Evolutionary conservation across 2,888 invertebrate species (phyloP), one percentile per base, ranked within the genome.

Genomic region (Ashinkailepas kermadecensis): DNA sequence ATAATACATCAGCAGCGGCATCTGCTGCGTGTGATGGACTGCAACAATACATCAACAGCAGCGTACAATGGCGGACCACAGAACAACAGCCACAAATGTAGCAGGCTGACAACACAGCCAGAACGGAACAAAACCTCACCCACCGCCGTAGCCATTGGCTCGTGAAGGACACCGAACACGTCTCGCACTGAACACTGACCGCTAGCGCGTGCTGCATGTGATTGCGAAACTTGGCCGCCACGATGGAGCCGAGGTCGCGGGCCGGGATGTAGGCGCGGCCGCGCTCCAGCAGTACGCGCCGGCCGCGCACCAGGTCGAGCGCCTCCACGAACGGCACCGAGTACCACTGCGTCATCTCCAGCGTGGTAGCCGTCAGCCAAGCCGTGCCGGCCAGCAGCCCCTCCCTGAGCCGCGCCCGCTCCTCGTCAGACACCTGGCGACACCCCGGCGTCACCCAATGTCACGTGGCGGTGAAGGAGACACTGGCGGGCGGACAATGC

Each of bases 201-300:
- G 89, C 88, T 84, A 96, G 89, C 81, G 91, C 91, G 85, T 91
- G 91, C 82, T 91, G 92, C 81, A 97, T 89, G 85, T 91, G 90
- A 59, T 90, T 89, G 85, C 94, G 91, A 87, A 94, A 96, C 84
- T 92, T 91, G 8, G 93, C 91, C 59, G 92, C 90, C 78, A 99
- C 90, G 80, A 98, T 92, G 12, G 94, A 93, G 80, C 94, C 91
- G 85, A 99, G 91, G 85, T 98, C 97, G 84, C 90, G 90, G 83
- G 92, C 91, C 0, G 95, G 93, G 80, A 99, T 93, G 87, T 94
- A 99, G 1, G 97, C 98, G 87, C 89, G 93, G 8, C 99, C 99
- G 82, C 89, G 89, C 85, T 90, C 90, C 0, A 99, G 86, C 86
- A 91, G 96, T 9, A 96, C 95, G 87, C 91, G 93, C 83, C 97